These are phyloP conservation scores for Dryobates pubescens DNA, from an alignment of 2,797 vertebrate genomes.

Conservation along the genomic window DNA sequence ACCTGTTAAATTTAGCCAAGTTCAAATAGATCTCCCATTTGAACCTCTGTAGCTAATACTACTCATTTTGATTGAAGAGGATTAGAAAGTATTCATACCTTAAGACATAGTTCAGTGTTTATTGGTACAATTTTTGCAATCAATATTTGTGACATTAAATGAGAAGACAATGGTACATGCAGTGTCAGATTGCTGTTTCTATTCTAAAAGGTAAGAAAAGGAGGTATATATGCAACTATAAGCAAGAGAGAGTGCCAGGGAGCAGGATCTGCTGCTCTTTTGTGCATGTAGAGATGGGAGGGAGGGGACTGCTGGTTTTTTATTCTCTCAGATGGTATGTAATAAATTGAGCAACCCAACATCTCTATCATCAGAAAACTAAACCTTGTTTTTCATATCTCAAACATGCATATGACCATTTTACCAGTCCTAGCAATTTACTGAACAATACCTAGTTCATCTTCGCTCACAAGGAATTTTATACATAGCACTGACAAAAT, in stretches of 20 bases:
- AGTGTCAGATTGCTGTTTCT: neutral
- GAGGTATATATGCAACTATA: neutral
- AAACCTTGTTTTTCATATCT: neutral
- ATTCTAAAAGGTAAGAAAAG: neutral
- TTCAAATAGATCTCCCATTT: neutral
- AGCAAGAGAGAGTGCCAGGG: neutral
- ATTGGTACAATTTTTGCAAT: neutral
- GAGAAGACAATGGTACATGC: rapidly evolving
- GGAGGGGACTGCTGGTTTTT: neutral
- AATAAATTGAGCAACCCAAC: neutral
- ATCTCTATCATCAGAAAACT: neutral
- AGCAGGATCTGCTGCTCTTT: neutral
- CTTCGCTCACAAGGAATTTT: neutral
- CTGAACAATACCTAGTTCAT: neutral
- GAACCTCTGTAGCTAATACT: neutral
- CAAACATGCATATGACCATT: neutral
- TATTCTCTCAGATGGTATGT: neutral
- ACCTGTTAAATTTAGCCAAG: neutral
- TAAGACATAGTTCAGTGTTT: neutral
- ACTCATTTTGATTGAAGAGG: neutral
- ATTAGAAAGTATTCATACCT: neutral
- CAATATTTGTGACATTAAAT: neutral
- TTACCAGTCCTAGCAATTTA: neutral
- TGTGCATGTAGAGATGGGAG: neutral
- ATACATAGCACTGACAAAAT: neutral